A percentile compares a stretch with the other conserved stretches of the same genome.
These are phyloP conservation scores for Venturia canescens DNA, from an alignment of 1,140 invertebrate genomes.

Conservation along the genomic window DNA sequence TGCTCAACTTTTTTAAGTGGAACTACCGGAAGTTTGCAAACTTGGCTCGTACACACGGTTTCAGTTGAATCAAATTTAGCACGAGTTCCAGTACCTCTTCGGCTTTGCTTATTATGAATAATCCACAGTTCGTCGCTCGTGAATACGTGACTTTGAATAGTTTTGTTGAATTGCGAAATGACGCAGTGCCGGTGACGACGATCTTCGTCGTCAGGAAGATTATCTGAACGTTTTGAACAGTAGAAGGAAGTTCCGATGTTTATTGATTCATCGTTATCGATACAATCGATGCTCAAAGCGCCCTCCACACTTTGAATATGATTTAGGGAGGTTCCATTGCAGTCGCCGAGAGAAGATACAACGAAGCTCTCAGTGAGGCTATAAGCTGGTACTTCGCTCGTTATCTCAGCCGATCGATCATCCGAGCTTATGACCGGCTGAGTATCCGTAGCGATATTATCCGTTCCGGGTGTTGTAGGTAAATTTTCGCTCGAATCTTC, in stretches of 20 bases:
- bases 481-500: neutral
- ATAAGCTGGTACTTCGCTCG: neutral
- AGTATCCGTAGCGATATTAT: neutral
- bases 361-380: neutral
- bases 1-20: neutral
- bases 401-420: neutral
- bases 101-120: slow-evolving; percentile 51
- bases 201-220: slow-evolving; percentile 15
- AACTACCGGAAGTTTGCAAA: slow-evolving; percentile 48
- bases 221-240: slow-evolving; percentile 47
- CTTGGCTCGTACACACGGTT: slow-evolving; percentile 36
- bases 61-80: neutral
- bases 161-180: slow-evolving; percentile 32
- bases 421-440: neutral
- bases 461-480: neutral
- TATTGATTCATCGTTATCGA: neutral
- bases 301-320: neutral
- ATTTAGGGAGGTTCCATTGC: neutral
- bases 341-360: neutral
- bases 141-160: slow-evolving; percentile 41
- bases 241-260: slow-evolving; percentile 40
- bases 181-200: slow-evolving; percentile 47
- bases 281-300: neutral
- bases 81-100: neutral
- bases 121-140: slow-evolving; percentile 51